phyloP scores from a whole-genome alignment of 2,888 invertebrate genomes.

The Asteroscopus sphinx region DNA sequence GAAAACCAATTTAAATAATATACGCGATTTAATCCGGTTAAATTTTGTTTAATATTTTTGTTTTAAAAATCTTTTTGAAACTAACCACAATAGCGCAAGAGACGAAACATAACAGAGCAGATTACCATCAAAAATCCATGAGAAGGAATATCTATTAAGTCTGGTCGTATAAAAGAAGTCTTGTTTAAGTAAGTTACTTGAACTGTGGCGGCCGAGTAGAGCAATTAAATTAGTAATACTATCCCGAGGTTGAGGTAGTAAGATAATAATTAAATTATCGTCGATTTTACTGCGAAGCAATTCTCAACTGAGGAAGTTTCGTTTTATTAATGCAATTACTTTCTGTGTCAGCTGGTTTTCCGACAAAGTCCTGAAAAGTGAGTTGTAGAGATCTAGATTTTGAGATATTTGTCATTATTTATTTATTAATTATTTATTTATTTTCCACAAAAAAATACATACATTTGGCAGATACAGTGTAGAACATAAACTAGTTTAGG shows the following conservation, averaged over 20 bases:
- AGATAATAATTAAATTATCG: constrained; percentile 57
- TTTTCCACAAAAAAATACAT: too few relatives aligned
- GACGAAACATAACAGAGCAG: background rate
- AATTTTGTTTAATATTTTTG: too few relatives aligned
- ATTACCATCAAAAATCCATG: background rate
- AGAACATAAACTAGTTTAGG: too few relatives aligned
- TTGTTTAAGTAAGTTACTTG: constrained; percentile 72
- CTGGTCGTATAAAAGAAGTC: constrained; percentile 54
- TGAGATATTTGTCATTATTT: background rate
- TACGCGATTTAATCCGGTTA: too few relatives aligned
- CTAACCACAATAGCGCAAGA: background rate
- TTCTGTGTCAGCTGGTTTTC: constrained; percentile 42
- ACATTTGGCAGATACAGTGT: too few relatives aligned
- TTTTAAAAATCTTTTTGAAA: background rate
- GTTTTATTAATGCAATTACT: constrained; percentile 44
- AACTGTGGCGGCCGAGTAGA: constrained; percentile 62
- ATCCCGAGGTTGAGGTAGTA: constrained; percentile 54
- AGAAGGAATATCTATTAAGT: constrained; percentile 28
- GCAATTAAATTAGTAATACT: constrained; percentile 64
- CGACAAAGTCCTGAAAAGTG: constrained; percentile 27
- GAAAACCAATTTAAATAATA: too few relatives aligned
- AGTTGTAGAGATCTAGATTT: constrained; percentile 18
- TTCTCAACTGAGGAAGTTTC: constrained; percentile 44
- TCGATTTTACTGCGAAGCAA: constrained; percentile 50
- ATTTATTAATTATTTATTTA: background rate